Conservation (phyloP, 2,888 invertebrate genomes). For the Hydrotaea cyrtoneurina region DNA sequence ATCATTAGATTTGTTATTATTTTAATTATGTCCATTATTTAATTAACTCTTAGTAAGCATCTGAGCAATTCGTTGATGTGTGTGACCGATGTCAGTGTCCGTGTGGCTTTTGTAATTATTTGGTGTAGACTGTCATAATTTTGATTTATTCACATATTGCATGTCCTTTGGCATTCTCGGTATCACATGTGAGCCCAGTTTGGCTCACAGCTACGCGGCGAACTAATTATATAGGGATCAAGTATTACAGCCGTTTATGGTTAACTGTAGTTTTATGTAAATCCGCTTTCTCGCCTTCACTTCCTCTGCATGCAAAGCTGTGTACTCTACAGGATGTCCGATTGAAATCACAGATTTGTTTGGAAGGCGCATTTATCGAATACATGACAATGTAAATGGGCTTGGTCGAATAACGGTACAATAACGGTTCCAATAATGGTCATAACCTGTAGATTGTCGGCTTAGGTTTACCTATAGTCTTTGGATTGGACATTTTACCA, state of each 20-base stretch:
- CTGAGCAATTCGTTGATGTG: background rate
- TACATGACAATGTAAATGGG: too few relatives aligned
- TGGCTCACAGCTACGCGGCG: background rate
- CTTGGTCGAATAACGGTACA: too few relatives aligned
- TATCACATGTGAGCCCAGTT: too few relatives aligned
- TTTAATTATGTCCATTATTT: background rate
- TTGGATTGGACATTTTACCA: too few relatives aligned
- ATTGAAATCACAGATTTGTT: too few relatives aligned
- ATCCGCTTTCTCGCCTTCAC: background rate
- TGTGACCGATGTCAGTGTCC: background rate
- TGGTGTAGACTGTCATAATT: background rate
- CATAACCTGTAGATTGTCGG: too few relatives aligned
- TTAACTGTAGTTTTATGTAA: background rate
- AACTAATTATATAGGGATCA: background rate
- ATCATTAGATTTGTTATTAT: background rate
- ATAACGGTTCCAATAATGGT: too few relatives aligned
- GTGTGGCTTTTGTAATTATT: background rate
- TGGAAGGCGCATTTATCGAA: too few relatives aligned
- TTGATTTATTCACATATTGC: conserved; percentile 19
- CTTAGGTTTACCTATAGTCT: too few relatives aligned
- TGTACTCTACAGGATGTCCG: background rate
- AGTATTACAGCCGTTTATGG: background rate
- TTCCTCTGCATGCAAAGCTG: background rate
- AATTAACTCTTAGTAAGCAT: background rate
- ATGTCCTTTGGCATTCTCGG: background rate